Percentiles rank a stretch among this genome's conserved stretches.
These are phyloP conservation scores for Sitophilus oryzae DNA, from an alignment of 1,140 invertebrate genomes.

Conservation along the genomic window DNA sequence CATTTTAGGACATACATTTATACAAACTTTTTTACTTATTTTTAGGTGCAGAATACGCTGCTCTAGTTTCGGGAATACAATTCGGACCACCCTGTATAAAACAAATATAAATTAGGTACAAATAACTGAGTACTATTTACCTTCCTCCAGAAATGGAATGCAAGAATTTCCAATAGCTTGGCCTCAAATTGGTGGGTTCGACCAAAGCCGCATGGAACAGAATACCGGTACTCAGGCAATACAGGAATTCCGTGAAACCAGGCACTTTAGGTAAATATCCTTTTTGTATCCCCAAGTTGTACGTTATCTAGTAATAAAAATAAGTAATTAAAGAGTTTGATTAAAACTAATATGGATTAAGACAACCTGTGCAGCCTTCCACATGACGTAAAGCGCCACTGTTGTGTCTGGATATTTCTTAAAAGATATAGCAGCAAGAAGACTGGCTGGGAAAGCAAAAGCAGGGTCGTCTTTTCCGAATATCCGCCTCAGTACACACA, in stretches of 20 bases:
- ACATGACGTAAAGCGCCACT: constrained; percentile 63
- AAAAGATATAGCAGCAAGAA: constrained; percentile 58
- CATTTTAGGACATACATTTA: too few species aligned
- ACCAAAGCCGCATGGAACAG: constrained; percentile 75
- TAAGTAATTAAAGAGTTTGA: too few species aligned
- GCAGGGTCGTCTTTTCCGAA: constrained; percentile 52
- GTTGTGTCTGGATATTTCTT: constrained; percentile 61
- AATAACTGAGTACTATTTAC: too few species aligned
- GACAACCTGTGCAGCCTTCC: constrained; percentile 68
- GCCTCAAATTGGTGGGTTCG: constrained; percentile 69
- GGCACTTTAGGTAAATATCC: constrained; percentile 55
- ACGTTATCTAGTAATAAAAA: constrained; percentile 52
- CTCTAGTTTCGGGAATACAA: too few species aligned
- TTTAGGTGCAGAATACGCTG: too few species aligned
- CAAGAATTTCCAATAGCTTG: constrained; percentile 82
- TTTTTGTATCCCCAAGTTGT: constrained; percentile 53
- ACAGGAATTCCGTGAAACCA: constrained; percentile 62
- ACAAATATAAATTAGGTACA: too few species aligned
- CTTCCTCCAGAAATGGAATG: constrained; percentile 67
- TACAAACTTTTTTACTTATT: too few species aligned
- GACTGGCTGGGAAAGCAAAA: constrained; percentile 59
- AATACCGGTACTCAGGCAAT: constrained; percentile 70
- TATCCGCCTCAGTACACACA: constrained; percentile 53
- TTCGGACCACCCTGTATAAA: too few species aligned
- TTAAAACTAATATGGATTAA: too few species aligned